These are phyloP conservation scores for Pteropus rufus DNA, from an alignment of 2,797 vertebrate species.

Conservation along the genomic window DNA sequence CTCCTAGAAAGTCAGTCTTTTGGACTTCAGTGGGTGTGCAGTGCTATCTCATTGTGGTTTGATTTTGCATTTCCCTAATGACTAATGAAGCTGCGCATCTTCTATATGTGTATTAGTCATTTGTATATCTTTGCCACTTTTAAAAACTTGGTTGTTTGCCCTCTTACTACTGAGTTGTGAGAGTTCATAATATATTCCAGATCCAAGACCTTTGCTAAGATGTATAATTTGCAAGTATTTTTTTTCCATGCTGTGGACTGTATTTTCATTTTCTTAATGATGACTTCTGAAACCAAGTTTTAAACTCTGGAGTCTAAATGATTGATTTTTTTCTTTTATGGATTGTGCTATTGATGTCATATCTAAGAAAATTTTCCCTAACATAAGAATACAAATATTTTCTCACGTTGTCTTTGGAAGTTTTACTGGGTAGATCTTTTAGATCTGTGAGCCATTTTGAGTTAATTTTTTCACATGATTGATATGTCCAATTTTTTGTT, in stretches of 20 bases:
- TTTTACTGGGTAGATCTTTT: background rate
- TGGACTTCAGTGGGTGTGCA: background rate
- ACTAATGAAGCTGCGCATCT: background rate
- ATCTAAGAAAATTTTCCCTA: background rate
- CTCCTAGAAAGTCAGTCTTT: background rate
- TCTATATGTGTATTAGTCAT: background rate
- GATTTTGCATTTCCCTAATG: background rate
- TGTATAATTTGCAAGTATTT: background rate
- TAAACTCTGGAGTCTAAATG: background rate
- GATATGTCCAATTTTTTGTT: background rate
- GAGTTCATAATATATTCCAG: background rate
- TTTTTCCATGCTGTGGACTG: background rate
- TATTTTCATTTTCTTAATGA: conserved; percentile 7
- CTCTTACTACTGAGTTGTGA: background rate
- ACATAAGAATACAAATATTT: background rate
- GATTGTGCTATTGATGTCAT: background rate
- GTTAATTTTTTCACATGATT: background rate
- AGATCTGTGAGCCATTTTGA: background rate
- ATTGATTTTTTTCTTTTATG: background rate
- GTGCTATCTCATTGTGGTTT: background rate
- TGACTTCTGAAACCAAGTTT: background rate
- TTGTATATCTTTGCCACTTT: background rate
- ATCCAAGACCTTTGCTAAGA: background rate
- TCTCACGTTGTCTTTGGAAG: background rate
- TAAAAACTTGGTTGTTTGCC: background rate